These are phyloP conservation scores for Drosophila sechellia DNA, from an alignment of 1,140 invertebrate species.

Conservation along the genomic window DNA sequence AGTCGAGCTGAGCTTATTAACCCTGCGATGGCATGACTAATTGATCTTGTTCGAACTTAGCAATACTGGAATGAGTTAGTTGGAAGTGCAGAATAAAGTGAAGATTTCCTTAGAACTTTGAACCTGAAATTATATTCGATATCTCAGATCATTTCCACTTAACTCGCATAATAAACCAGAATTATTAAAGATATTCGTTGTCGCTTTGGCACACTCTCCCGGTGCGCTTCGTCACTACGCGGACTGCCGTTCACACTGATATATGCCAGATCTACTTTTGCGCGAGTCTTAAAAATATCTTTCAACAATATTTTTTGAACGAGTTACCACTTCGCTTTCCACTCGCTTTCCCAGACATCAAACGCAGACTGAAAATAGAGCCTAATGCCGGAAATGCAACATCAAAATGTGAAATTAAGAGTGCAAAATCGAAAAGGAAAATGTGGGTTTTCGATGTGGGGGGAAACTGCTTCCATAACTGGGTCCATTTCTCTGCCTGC, in stretches of 20 bases:
- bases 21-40: slow-evolving; percentile 26
- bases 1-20: slow-evolving; percentile 29
- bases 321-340: slow-evolving; percentile 9
- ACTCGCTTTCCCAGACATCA: slow-evolving; percentile 27
- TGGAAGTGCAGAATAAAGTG: neutral
- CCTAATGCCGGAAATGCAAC: slow-evolving; percentile 42
- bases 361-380: slow-evolving; percentile 35
- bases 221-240: too few relatives aligned
- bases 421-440: slow-evolving; percentile 1
- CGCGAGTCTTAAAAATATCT: slow-evolving; percentile 21
- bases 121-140: neutral
- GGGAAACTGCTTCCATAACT: slow-evolving; percentile 2
- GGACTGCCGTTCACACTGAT: neutral
- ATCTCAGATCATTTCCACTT: too few relatives aligned
- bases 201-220: too few relatives aligned
- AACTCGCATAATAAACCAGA: too few relatives aligned
- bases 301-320: slow-evolving; percentile 30
- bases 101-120: neutral
- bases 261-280: slow-evolving; percentile 4
- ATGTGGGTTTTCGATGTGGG: neutral
- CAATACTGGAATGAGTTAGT: neutral
- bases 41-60: slow-evolving; percentile 21
- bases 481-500: neutral
- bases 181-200: too few relatives aligned
- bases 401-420: slow-evolving; percentile 22